phyloP scores from a whole-genome alignment of 2,797 vertebrate genomes.

The Parauchenoglanis ngamensis region DNA sequence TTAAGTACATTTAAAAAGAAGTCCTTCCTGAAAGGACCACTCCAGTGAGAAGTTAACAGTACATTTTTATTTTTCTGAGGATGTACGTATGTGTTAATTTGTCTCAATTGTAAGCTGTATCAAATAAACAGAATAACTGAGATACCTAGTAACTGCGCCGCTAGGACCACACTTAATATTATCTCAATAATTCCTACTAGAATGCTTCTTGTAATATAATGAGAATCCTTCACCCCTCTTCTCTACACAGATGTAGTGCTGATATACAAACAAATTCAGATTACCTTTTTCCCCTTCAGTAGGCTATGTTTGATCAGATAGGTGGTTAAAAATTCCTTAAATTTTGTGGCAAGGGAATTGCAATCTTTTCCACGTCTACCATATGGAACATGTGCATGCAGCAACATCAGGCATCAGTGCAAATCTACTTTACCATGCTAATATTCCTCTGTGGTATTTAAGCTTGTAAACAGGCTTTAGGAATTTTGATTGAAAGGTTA shows the following conservation, averaged over 20 bases:
- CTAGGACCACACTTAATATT: neutral
- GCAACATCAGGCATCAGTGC: conserved; percentile 1
- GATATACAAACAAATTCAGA: conserved; percentile 10
- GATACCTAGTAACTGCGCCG: neutral
- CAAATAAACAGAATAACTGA: neutral
- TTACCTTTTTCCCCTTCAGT: neutral
- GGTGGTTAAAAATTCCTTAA: conserved; percentile 13
- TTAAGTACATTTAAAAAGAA: neutral
- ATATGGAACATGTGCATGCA: conserved; percentile 19
- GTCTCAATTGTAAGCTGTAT: neutral
- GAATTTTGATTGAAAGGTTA: conserved; percentile 7
- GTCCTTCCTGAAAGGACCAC: neutral
- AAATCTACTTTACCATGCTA: neutral
- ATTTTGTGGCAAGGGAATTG: conserved; percentile 32
- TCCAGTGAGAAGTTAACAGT: neutral
- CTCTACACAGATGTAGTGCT: neutral
- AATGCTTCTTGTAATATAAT: neutral
- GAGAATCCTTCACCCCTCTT: neutral
- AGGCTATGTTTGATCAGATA: conserved; percentile 11
- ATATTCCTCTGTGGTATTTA: conserved; percentile 5
- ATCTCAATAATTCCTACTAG: neutral
- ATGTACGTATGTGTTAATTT: neutral
- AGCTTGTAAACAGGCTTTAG: neutral
- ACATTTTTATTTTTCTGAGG: neutral
- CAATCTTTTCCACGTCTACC: conserved; percentile 14